Conservation (phyloP, 2,797 vertebrate species). For the Smutsia temminckii region DNA sequence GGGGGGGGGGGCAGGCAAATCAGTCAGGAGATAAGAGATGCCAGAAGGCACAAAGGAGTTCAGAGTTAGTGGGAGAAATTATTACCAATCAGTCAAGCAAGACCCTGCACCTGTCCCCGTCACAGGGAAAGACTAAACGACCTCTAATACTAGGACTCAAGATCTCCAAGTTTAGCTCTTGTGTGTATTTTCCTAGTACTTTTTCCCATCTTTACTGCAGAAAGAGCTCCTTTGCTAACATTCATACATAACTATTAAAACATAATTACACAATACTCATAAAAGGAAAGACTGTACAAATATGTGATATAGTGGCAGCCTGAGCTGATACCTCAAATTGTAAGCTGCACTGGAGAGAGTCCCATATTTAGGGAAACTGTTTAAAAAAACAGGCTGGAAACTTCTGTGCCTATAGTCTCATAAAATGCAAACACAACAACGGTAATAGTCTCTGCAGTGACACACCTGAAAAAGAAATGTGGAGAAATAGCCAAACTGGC, state of each 20-base stretch:
- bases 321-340: neutral
- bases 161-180: neutral
- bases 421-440: constrained; percentile 24
- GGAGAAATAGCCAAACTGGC: neutral
- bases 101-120: neutral
- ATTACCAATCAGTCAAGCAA: neutral
- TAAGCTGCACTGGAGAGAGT: neutral
- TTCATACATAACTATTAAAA: neutral
- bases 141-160: neutral
- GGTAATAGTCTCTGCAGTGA: neutral
- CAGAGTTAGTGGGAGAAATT: neutral
- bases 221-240: neutral
- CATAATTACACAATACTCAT: neutral
- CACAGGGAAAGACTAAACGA: neutral
- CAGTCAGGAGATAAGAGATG: neutral
- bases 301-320: neutral
- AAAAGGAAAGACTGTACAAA: neutral
- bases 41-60: neutral
- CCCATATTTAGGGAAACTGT: neutral
- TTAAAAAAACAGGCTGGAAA: neutral
- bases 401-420: neutral
- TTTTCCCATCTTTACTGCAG: neutral
- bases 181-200: neutral
- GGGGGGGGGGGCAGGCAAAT: neutral
- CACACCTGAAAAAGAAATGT: constrained; percentile 65